Evolutionary conservation across 1,140 invertebrate genomes (phyloP).

Genomic region (Anastrepha ludens): DNA sequence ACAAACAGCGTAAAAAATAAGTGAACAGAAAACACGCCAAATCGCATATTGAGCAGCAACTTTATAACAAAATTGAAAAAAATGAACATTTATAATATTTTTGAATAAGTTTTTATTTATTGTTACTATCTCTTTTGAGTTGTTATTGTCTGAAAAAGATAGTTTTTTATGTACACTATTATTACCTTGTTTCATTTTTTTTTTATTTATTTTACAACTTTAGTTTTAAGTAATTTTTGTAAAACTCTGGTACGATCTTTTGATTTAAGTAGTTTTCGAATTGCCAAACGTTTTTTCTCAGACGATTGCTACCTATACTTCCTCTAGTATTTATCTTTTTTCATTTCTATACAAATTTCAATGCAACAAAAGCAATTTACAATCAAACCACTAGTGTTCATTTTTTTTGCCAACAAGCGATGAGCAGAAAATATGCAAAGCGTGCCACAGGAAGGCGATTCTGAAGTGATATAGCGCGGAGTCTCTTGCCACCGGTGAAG

Average conservation of each 20-base stretch:
- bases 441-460: not conserved
- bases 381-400: not conserved
- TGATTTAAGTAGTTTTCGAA: not conserved
- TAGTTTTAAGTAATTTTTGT: slow-evolving; percentile 53
- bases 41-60: slow-evolving; percentile 22
- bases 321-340: not conserved
- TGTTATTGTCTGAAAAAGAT: not conserved
- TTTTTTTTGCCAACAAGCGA: not conserved
- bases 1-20: too few relatives aligned
- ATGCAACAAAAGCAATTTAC: slow-evolving; percentile 34
- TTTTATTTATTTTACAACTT: not conserved
- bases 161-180: not conserved
- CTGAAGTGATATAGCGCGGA: not conserved
- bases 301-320: not conserved
- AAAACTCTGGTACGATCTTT: not conserved
- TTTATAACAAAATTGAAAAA: not conserved
- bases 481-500: too few relatives aligned
- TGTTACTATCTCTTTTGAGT: not conserved
- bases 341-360: slow-evolving; percentile 22
- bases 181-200: not conserved
- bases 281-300: slow-evolving; percentile 38
- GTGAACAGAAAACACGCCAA: too few relatives aligned
- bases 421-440: not conserved
- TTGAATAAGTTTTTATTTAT: slow-evolving; percentile 10
- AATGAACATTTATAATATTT: slow-evolving; percentile 38